A percentile compares a stretch with the other conserved stretches of the same genome.
Conservation (phyloP, 2,797 vertebrate genomes). For the Malacoraja senta region DNA sequence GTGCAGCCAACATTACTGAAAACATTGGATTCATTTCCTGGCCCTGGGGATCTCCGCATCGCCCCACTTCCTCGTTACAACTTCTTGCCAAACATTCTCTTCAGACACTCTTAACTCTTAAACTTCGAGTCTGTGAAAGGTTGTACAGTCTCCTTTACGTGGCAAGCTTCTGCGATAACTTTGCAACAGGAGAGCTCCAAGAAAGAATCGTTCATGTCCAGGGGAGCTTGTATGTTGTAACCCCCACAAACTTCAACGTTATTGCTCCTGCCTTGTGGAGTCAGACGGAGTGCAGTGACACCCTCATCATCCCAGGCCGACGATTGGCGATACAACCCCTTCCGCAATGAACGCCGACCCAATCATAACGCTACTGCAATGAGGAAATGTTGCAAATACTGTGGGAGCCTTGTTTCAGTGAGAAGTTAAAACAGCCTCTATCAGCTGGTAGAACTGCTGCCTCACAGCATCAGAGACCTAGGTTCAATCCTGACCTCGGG, state of each 20-base stretch:
- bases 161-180: background rate
- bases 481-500: too few relatives aligned
- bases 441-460: too few relatives aligned
- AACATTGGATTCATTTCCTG: background rate
- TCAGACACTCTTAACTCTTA: background rate
- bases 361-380: background rate
- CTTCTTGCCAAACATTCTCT: background rate
- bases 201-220: background rate
- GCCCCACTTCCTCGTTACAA: background rate
- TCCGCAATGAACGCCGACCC: background rate
- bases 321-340: background rate
- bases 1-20: background rate
- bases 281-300: background rate
- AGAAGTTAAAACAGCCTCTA: background rate
- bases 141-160: background rate
- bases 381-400: background rate
- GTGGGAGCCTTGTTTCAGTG: background rate
- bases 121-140: background rate
- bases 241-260: too few relatives aligned
- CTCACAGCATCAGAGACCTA: too few relatives aligned
- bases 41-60: background rate
- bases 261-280: background rate
- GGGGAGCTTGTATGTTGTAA: background rate
- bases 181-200: background rate
- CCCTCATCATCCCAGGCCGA: background rate